Base-by-base conservation (phyloP, 2,888 invertebrate species). In the Folsomia candida region DNA sequence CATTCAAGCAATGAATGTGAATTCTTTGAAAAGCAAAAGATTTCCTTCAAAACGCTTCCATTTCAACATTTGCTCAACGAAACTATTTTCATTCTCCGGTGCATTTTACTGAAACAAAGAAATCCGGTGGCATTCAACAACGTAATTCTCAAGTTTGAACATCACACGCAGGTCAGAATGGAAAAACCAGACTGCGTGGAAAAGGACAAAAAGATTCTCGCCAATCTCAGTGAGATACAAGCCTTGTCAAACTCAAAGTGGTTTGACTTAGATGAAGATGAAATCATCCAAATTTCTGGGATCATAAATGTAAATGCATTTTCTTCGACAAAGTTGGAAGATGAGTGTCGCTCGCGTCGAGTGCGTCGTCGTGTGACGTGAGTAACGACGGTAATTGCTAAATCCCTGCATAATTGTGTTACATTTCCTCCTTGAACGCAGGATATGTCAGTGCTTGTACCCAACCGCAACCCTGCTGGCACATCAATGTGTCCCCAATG, bases 221-320 rank as follows among this genome's bases (percentile, higher is more conserved):
- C 60, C 1, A 75, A 75, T 68, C 60, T 77, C 22, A 60, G 59
- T 2, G 65, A 58, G 11, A 70, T 73, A 14, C 26, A 26, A 37
- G 47, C 68, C 2, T 24, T 25, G 6, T 57, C 61, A 4, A 22
- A 51, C 14, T 11, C 18, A 14, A 6, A 20, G 20, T 28, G 54
- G 27, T 51, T 64, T 58, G 59, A 63, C 3, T 64, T 70, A 26
- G 67, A 73, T n/a, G 62, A 51, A 6, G 67, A 74, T 1, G 74
- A 75, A 64, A 69, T 75, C 1, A 66, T 70, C 20, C 63, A 60
- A 20, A 69, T 77, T 22, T 73, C 73, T 68, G 77, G 77, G 20
- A 75, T 77, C 27, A 70, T 75, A 26, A 75, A 77, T 60, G 77
- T 77, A 9, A 77, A 77, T 59, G 77, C 77, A 11, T 77, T 77